These are phyloP conservation scores for Drosophila diplacantha DNA, from an alignment of 2,888 invertebrate species.

Conservation along the genomic window DNA sequence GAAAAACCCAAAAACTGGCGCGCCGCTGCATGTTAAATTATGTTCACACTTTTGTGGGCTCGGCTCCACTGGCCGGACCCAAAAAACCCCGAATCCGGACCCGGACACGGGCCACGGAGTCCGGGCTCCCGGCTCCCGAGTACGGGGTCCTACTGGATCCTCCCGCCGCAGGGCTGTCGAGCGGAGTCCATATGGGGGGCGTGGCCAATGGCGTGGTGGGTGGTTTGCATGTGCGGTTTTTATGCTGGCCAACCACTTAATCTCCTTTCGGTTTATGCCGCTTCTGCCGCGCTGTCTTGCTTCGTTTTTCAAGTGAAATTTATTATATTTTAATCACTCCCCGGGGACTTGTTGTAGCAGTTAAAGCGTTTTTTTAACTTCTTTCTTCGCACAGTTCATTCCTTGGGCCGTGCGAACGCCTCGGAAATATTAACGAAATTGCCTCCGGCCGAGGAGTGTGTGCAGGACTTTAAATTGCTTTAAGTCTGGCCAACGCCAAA, in stretches of 20 bases:
- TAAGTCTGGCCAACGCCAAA: conserved; percentile 45
- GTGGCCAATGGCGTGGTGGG: conserved; percentile 17
- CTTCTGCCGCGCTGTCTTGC: conserved; percentile 35
- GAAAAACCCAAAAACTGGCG: conserved; percentile 47
- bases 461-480: conserved; percentile 65
- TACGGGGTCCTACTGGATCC: conserved; percentile 2
- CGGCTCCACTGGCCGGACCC: conserved; percentile 48
- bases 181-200: conserved; percentile 28
- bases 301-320: conserved; percentile 71
- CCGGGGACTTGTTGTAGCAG: conserved; percentile 67
- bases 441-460: conserved; percentile 19
- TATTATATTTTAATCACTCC: conserved; percentile 78
- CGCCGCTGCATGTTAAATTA: conserved; percentile 68
- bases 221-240: conserved; percentile 66
- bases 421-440: conserved; percentile 42
- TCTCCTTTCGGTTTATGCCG: conserved; percentile 62
- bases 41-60: conserved; percentile 68
- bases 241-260: conserved; percentile 70
- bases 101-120: conserved; percentile 20
- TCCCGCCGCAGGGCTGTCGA: conserved; percentile 2
- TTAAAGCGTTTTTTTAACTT: conserved; percentile 62
- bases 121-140: background rate
- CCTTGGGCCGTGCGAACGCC: conserved; percentile 38
- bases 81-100: conserved; percentile 18
- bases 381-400: conserved; percentile 17